Percentiles rank a stretch among this genome's conserved stretches.
Conservation (phyloP, 2,888 invertebrate species). For the Trimorus sp. region DNA sequence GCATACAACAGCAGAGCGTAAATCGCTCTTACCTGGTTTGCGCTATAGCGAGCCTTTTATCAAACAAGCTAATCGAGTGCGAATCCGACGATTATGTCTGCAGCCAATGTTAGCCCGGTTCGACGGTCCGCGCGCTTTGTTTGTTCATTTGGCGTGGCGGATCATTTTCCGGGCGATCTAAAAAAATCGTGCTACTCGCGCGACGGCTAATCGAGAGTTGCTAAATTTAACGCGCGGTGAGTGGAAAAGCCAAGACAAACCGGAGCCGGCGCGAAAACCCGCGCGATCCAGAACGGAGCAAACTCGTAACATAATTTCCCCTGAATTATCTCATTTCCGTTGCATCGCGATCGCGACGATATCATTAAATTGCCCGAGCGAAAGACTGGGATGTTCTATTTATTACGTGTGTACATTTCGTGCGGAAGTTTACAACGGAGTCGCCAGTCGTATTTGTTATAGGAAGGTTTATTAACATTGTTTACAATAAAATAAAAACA, state of each 20-base stretch:
- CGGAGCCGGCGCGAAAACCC: conserved; percentile 9
- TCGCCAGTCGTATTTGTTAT: too few species aligned
- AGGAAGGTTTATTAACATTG: too few species aligned
- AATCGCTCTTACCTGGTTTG: conserved; percentile 9
- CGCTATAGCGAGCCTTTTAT: conserved; percentile 26
- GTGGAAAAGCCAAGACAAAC: conserved; percentile 3
- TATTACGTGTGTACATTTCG: background rate
- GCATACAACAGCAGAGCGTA: background rate
- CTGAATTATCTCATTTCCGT: conserved; percentile 32
- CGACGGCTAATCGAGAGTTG: background rate
- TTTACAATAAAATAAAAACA: too few species aligned
- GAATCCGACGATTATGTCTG: background rate
- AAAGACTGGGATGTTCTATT: background rate
- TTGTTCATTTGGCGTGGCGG: conserved; percentile 14
- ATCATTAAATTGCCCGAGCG: conserved; percentile 22
- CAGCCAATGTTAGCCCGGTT: conserved; percentile 13
- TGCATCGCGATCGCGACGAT: conserved; percentile 11
- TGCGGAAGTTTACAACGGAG: too few species aligned
- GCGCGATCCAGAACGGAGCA: conserved; percentile 23
- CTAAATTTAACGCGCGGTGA: conserved; percentile 11
- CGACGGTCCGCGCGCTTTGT: conserved; percentile 1
- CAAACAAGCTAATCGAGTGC: conserved; percentile 16
- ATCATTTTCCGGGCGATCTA: background rate
- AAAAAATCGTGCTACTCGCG: conserved; percentile 5
- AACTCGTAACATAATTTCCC: conserved; percentile 26